Percentiles rank a stretch among this genome's conserved stretches.
Evolutionary conservation across 2,797 vertebrate genomes (phyloP).

Genomic region (Salmo trutta): DNA sequence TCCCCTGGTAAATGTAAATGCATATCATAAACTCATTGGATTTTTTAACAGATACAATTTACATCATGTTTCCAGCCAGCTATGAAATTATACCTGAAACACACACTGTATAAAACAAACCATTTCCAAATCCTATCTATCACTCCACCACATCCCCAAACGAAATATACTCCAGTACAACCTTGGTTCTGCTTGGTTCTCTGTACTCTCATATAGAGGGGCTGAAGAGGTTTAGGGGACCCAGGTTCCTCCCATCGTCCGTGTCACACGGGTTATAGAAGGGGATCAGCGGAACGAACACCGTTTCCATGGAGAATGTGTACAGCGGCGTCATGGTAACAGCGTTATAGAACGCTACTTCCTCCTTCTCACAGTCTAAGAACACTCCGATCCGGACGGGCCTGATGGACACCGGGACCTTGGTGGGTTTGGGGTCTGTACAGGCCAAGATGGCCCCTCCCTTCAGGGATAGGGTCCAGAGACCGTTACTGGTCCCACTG

Average conservation of each 20-base stretch:
- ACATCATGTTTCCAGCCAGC: not conserved
- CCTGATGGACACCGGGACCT: slow-evolving; percentile 53
- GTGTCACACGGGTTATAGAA: slow-evolving; percentile 78
- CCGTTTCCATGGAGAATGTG: slow-evolving; percentile 67
- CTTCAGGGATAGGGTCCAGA: slow-evolving; percentile 76
- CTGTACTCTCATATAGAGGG: slow-evolving; percentile 64
- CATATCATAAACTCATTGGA: not conserved
- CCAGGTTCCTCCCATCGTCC: slow-evolving; percentile 70
- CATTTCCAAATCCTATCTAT: not conserved
- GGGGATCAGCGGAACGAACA: slow-evolving; percentile 65
- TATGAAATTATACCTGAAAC: not conserved
- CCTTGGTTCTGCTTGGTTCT: not conserved
- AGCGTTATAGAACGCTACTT: slow-evolving; percentile 79
- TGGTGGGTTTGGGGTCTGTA: slow-evolving; percentile 72
- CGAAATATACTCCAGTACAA: not conserved
- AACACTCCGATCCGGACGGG: slow-evolving; percentile 73
- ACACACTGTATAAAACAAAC: slow-evolving; percentile 1
- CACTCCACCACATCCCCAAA: not conserved
- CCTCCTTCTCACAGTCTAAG: slow-evolving; percentile 76
- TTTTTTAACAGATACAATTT: not conserved
- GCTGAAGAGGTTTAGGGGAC: slow-evolving; percentile 64
- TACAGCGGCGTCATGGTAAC: slow-evolving; percentile 75
- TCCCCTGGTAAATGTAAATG: not conserved
- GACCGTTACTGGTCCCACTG: slow-evolving; percentile 61
- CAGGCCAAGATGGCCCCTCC: slow-evolving; percentile 65